A percentile compares a stretch with the other conserved stretches of the same genome.
phyloP scores from a whole-genome alignment of 1,140 invertebrate genomes.

The Acromyrmex charruanus region DNA sequence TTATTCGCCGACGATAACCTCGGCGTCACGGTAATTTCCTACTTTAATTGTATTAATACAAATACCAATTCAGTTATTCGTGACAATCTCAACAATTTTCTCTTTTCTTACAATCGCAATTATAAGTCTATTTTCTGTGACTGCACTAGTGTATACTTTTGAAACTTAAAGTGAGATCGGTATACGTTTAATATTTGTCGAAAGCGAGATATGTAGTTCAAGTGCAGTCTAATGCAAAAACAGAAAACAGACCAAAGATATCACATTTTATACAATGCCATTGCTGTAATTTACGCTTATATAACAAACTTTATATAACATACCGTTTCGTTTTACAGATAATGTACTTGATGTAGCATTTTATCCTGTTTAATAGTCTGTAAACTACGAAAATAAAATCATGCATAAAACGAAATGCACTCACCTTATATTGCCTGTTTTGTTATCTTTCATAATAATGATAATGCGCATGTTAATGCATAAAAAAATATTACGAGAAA shows the following conservation, averaged over 20 bases:
- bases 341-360: no score
- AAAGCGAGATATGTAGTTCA: no score
- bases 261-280: not conserved
- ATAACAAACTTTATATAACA: conserved; percentile 2
- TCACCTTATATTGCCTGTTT: not conserved
- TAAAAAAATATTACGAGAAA: not conserved
- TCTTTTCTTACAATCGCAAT: not conserved
- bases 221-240: no score
- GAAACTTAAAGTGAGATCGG: no score
- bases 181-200: no score
- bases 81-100: not conserved
- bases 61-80: not conserved
- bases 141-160: no score
- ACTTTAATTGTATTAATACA: not conserved
- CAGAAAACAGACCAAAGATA: not conserved
- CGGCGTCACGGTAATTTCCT: not conserved
- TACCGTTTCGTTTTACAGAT: no score
- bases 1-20: not conserved
- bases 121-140: not conserved
- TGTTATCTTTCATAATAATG: conserved; percentile 11
- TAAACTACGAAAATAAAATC: no score
- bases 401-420: no score
- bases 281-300: not conserved
- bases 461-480: not conserved
- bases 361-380: no score